phyloP scores from a whole-genome alignment of 2,113 vertebrate species.

The Pipra filicauda region DNA sequence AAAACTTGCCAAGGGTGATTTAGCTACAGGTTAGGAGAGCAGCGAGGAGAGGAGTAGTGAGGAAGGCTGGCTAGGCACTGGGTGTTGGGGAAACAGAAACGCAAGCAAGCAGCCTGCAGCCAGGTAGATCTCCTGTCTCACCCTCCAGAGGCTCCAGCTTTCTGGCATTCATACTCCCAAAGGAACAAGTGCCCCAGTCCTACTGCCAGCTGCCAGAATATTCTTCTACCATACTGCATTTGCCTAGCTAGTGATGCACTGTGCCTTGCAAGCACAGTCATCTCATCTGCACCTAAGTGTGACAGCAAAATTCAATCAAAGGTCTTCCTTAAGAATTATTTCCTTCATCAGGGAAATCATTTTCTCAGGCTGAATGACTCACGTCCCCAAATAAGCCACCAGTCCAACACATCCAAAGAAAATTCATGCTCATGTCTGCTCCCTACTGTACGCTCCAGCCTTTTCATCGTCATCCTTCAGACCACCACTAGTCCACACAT shows the following conservation, averaged over 20 bases:
- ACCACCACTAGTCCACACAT: too few species aligned
- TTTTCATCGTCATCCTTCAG: background rate
- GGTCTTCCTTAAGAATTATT: background rate
- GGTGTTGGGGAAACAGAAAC: background rate
- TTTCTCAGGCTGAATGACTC: background rate
- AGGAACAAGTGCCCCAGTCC: background rate
- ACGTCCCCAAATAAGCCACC: fast-evolving
- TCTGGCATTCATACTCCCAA: background rate
- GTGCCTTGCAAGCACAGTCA: background rate
- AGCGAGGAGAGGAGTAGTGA: background rate
- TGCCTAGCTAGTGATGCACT: background rate
- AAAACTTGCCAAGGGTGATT: constrained; percentile 46
- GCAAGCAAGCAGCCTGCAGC: background rate
- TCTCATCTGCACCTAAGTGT: background rate
- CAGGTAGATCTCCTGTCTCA: background rate
- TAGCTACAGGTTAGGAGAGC: constrained; percentile 47
- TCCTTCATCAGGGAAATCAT: background rate
- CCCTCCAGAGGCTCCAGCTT: background rate
- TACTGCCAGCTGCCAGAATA: background rate
- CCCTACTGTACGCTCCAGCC: background rate
- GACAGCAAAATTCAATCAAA: background rate
- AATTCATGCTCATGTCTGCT: background rate
- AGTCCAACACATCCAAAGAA: background rate
- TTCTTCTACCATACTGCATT: background rate
- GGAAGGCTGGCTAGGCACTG: background rate